phyloP scores from a whole-genome alignment of 2,113 vertebrate genomes.

The Saccopteryx leptura region DNA sequence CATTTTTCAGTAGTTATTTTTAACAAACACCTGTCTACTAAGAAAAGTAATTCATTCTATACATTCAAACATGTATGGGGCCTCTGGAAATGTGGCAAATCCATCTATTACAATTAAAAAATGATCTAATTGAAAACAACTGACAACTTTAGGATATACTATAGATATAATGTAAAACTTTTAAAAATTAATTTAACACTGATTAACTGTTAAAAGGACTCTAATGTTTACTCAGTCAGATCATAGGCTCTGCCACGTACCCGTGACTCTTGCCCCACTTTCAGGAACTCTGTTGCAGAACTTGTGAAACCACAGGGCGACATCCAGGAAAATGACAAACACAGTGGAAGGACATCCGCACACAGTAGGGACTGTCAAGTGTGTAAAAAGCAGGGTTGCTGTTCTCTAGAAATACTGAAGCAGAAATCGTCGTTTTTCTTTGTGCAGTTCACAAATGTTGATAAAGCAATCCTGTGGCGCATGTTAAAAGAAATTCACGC shows the following conservation, averaged over 20 bases:
- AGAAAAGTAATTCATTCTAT: background rate
- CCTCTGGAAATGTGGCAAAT: background rate
- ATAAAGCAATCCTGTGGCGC: background rate
- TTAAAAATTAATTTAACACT: constrained; percentile 8
- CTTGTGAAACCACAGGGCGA: constrained; percentile 61
- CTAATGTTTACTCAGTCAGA: background rate
- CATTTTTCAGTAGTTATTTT: constrained; percentile 1
- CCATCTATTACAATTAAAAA: background rate
- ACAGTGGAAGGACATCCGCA: constrained; percentile 10
- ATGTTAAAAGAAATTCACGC: background rate
- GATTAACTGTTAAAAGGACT: background rate
- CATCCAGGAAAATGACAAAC: constrained; percentile 62
- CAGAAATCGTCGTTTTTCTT: background rate
- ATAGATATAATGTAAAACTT: background rate
- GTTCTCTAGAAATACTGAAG: constrained; percentile 37
- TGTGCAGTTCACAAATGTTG: background rate
- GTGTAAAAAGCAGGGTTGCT: background rate
- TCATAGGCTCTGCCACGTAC: background rate
- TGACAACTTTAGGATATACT: background rate
- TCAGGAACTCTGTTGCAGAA: constrained; percentile 70
- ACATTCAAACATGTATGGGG: background rate
- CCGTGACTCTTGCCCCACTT: constrained; percentile 32
- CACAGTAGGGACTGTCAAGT: background rate
- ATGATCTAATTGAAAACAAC: constrained; percentile 50
- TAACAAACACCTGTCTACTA: constrained; percentile 48